These are phyloP conservation scores for Seira sanloemensis DNA, from an alignment of 2,888 invertebrate species.

Conservation along the genomic window DNA sequence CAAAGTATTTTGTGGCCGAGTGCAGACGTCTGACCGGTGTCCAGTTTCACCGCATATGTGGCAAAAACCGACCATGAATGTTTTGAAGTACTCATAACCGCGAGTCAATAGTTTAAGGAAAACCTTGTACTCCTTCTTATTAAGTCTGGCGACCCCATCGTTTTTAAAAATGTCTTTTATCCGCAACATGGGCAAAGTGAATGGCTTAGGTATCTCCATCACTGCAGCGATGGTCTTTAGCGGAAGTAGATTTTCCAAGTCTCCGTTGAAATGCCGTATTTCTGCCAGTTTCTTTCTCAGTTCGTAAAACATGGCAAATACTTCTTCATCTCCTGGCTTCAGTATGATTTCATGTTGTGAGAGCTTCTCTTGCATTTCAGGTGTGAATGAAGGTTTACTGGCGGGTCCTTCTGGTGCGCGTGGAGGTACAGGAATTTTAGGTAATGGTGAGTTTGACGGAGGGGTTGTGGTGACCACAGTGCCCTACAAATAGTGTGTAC, in stretches of 20 bases:
- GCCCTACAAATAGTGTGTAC: too few relatives aligned
- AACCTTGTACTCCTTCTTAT: too few relatives aligned
- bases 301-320: conserved; percentile 18
- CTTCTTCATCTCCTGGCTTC: background rate
- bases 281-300: background rate
- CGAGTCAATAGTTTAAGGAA: too few relatives aligned
- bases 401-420: too few relatives aligned
- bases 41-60: conserved; percentile 13
- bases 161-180: background rate
- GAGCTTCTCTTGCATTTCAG: background rate
- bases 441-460: too few relatives aligned
- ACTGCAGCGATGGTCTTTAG: background rate
- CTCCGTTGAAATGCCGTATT: background rate
- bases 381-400: background rate
- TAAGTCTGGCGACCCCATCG: background rate
- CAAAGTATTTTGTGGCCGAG: background rate
- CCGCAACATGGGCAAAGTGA: too few relatives aligned
- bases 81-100: too few relatives aligned
- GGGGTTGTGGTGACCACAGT: too few relatives aligned
- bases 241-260: background rate
- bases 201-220: background rate
- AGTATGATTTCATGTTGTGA: background rate
- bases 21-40: conserved; percentile 11
- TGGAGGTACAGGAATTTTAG: too few relatives aligned
- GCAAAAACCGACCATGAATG: conserved; percentile 3